A percentile compares a stretch with the other conserved stretches of the same genome.
Evolutionary conservation across 1,140 invertebrate species (phyloP).

Genomic region (Ridgeia piscesae): DNA sequence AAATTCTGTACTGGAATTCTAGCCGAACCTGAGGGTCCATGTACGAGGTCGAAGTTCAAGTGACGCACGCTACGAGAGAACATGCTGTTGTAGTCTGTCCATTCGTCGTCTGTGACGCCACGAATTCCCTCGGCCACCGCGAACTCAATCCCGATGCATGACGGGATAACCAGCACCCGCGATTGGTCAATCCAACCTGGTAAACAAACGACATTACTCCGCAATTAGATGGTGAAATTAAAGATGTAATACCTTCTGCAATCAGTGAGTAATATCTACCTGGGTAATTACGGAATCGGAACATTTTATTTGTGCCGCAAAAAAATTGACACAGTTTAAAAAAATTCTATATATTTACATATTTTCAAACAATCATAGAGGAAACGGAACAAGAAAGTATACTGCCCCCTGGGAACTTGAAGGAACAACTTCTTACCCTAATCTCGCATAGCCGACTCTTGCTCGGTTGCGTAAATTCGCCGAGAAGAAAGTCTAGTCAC

Average conservation of each 20-base stretch:
- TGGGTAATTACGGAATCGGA: neutral
- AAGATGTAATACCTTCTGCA: neutral
- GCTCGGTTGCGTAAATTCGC: no score
- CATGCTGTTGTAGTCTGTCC: neutral
- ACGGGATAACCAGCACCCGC: neutral
- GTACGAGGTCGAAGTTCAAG: neutral
- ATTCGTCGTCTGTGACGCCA: neutral
- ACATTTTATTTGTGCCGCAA: no score
- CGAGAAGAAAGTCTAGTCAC: no score
- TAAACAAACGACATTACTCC: neutral
- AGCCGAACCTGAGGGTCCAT: neutral
- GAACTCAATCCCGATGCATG: neutral
- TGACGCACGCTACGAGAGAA: neutral
- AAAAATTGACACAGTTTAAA: no score
- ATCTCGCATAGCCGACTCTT: no score
- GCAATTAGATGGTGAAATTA: neutral
- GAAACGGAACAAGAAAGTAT: neutral
- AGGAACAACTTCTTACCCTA: neutral
- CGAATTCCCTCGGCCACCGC: neutral
- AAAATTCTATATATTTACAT: neutral
- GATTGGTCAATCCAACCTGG: slow-evolving; percentile 6
- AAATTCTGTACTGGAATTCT: neutral
- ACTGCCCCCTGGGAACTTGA: neutral
- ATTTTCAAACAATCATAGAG: neutral
- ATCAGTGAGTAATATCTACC: neutral